phyloP scores from a whole-genome alignment of 2,797 vertebrate genomes.

The Mormyrus hasselquistii region DNA sequence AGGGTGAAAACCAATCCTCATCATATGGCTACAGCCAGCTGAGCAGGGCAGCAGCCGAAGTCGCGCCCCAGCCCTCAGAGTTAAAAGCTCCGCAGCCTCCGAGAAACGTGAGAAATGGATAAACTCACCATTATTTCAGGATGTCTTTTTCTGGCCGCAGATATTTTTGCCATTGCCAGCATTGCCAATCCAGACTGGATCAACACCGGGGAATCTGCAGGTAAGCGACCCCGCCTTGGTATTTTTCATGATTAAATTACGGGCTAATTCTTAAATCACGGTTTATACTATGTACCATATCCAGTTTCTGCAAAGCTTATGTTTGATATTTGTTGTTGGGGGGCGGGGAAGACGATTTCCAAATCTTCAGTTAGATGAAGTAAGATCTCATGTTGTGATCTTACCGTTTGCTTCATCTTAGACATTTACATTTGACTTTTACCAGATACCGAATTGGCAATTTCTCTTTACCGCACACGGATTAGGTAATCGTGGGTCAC shows the following conservation, averaged over 20 bases:
- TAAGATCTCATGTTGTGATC: not conserved
- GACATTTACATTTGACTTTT: not conserved
- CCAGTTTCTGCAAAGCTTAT: not conserved
- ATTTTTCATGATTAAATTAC: not conserved
- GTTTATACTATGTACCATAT: not conserved
- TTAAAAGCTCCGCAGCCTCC: not conserved
- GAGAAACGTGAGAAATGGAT: conserved; percentile 70
- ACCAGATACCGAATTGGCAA: not conserved
- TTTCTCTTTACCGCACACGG: not conserved
- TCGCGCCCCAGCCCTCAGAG: not conserved
- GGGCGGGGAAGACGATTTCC: not conserved
- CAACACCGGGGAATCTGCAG: conserved; percentile 84
- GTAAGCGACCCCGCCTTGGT: conserved; percentile 52
- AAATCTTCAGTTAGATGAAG: not conserved
- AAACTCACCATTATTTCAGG: conserved; percentile 95
- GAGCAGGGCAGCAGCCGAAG: not conserved
- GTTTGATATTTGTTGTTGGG: not conserved
- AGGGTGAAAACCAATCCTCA: not conserved
- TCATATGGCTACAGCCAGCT: conserved; percentile 4
- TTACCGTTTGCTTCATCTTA: not conserved
- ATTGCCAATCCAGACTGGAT: conserved; percentile 93
- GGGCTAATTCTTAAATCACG: not conserved
- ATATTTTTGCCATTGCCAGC: conserved; percentile 95
- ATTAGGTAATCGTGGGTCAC: not conserved
- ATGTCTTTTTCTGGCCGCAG: conserved; percentile 90